Evolutionary conservation across 2,797 vertebrate species (phyloP), one percentile per base, ranked within the genome.

Genomic region (Rhynchotus rufescens): DNA sequence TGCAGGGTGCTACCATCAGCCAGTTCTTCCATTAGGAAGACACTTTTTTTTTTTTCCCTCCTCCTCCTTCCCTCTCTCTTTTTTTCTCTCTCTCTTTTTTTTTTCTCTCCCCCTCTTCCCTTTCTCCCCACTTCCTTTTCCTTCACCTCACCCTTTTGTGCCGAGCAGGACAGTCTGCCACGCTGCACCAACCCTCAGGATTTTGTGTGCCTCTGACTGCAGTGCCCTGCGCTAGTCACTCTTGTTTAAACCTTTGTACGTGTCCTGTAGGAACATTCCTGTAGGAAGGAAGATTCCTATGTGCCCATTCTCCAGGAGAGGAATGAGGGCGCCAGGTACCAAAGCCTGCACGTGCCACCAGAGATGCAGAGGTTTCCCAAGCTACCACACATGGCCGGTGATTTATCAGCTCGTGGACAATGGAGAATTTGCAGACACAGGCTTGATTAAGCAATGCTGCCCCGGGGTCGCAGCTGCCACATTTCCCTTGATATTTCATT

Each of bases 161-260:
- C 47, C 3, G 0, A 52, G 67, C 15, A 26, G 38, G 20, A 8
- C 2, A 32, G 51, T 19, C 52, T 57, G 15, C 10, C 32, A 5
- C 6, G 0, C 17, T 3, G 0, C 13, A 6, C 20, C 15, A 28
- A 44, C 14, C 3, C 16, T 3, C 2, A 1, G 20, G 47, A 10
- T 15, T 79, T 20, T 11, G 40, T 11, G 40, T 51, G 42, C 34
- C 32, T 47, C 44, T 15, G 8, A 4, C 47, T 34, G 36, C 10
- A 28, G 15, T 34, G 16, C 49, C 32, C 28, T 0, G 0, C 0
- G 6, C 51, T 7, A 2, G 51, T 13, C 15, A 5, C 2, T 71
- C 32, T 60, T 6, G 0, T 6, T 40, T 32, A 45, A 86, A n/a
- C 4, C 13, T 4, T 28, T 6, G 30, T 8, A 57, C 20, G 30